phyloP scores from a whole-genome alignment of 2,113 vertebrate genomes.

The Rhagologus leucostigma region DNA sequence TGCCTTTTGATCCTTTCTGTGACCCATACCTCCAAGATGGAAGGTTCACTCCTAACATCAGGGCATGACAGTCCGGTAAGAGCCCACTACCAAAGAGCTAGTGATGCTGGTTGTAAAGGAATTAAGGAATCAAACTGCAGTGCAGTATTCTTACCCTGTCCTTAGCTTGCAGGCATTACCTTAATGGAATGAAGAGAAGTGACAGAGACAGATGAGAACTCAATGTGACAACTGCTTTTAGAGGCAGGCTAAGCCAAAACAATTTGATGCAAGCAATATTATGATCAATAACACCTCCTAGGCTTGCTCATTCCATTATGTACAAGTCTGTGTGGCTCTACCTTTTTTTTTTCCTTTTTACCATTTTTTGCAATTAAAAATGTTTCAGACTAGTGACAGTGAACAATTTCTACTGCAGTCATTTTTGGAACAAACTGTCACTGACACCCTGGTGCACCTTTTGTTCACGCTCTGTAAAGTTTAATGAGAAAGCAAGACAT shows the following conservation, averaged over 20 bases:
- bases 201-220: background rate
- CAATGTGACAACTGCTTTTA: background rate
- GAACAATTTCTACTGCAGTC: background rate
- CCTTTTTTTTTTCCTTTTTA: too few species aligned
- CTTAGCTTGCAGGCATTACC: background rate
- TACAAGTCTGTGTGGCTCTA: background rate
- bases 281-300: constrained; percentile 37
- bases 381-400: background rate
- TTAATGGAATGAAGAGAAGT: background rate
- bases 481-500: background rate
- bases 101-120: background rate
- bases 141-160: background rate
- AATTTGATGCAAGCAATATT: constrained; percentile 1
- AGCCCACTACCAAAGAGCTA: background rate
- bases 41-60: background rate
- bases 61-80: background rate
- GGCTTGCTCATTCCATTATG: background rate
- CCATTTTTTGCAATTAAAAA: background rate
- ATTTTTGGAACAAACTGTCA: background rate
- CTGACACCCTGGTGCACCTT: background rate
- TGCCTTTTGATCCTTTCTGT: background rate
- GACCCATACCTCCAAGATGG: background rate
- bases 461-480: constrained; percentile 6
- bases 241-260: background rate
- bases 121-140: background rate